These are phyloP conservation scores for Xestia c-nigrum DNA, from an alignment of 2,888 invertebrate species.

Conservation along the genomic window DNA sequence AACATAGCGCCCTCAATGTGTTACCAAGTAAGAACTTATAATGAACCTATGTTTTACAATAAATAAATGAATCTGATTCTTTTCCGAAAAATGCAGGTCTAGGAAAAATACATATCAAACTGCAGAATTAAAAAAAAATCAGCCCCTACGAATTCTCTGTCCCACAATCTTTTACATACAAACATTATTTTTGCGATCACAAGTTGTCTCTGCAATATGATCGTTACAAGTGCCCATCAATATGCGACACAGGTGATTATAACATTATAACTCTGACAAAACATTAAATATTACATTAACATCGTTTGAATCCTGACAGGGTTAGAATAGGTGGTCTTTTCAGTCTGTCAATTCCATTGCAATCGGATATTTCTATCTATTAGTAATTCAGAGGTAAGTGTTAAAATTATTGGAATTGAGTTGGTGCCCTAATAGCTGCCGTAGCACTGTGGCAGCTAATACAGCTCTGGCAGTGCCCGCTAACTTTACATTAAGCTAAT, in stretches of 20 bases:
- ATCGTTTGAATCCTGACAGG: constrained; percentile 20
- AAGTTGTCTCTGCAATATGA: constrained; percentile 45
- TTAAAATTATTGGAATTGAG: neutral
- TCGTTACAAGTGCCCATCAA: constrained; percentile 45
- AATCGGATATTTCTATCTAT: neutral
- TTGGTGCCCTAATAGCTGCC: neutral
- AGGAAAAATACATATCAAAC: too few relatives aligned
- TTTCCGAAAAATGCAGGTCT: too few relatives aligned
- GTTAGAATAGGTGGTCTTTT: constrained; percentile 46
- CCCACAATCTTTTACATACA: constrained; percentile 27
- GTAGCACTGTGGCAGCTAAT: too few relatives aligned
- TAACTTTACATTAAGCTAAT: neutral
- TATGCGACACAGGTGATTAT: constrained; percentile 46
- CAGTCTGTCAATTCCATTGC: neutral
- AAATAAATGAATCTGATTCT: too few relatives aligned
- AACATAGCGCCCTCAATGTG: too few relatives aligned
- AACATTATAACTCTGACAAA: constrained; percentile 52
- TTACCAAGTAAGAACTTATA: too few relatives aligned
- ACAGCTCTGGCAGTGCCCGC: too few relatives aligned
- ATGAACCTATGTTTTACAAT: too few relatives aligned
- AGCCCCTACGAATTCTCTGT: constrained; percentile 18
- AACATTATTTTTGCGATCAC: constrained; percentile 57
- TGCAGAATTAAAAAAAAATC: neutral
- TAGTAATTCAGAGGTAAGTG: neutral
- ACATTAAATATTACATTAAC: constrained; percentile 38